Base-by-base conservation (phyloP, 2,888 invertebrate species). In the Tubulanus polymorphus region DNA sequence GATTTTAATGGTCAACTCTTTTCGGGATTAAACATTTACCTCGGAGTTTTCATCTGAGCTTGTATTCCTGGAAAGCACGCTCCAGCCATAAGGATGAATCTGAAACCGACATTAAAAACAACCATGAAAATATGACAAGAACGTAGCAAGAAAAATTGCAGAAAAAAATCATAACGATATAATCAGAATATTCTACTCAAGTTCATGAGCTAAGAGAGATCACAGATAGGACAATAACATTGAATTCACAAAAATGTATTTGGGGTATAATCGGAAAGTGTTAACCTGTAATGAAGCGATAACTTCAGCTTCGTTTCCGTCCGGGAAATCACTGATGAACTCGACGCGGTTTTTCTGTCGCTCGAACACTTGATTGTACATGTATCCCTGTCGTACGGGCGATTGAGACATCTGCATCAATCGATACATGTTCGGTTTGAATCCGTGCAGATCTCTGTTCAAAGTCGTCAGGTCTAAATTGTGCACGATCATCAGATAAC, bases 61-160 rank as follows among this genome's bases (percentile, higher is more conserved):
- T 54, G 92, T 88, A 79, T 93, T 93, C 63, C 94, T 85, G 55
- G 91, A 91, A 32, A 93, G 81, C 20, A 90, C 89, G 75, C 89
- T 90, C 88, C 91, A 92, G 20, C 93, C 91, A 74, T 90, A 88
- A 0, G 93, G 93, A 78, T 93, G 93, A 60, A 92, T 86, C 84
- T 90, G 87, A 15, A 65, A 60, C 35, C 52, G 30, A 53, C 46
- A 35, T 52, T 35, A 53, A 6, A 26, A 37, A 50, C 6, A 3
- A 45, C 6, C 3, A 54, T 20, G 15, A 37, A 32, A 48, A 15
- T 18, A 30, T 26, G 15, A 53, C 18, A 35, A 30, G 15, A 32
- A 45, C 10, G 18, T 6, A 41, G 35, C 1, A 8, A 51, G 23
- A 37, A 12, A 50, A 10, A 37, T n/a, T n/a, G n/a, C n/a, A n/a